Conservation (phyloP, 2,888 invertebrate species). For the Tetragonula carbonaria region DNA sequence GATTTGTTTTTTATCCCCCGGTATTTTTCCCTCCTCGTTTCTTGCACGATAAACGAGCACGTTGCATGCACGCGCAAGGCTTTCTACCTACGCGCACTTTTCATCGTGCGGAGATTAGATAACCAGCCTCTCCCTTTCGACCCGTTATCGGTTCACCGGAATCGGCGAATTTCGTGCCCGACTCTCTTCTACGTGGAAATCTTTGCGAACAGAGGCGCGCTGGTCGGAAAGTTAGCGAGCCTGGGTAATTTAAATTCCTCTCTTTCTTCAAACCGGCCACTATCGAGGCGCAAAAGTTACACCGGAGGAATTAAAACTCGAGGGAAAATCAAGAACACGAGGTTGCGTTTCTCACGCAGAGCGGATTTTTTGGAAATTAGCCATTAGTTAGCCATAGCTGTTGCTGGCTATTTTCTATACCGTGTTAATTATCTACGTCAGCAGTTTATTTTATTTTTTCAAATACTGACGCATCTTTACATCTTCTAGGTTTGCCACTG, state of each 20-base stretch:
- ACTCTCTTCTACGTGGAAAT: background rate
- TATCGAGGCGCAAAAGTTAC: no score
- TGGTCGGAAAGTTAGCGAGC: background rate
- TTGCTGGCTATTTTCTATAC: no score
- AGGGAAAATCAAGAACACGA: no score
- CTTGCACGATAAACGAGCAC: constrained; percentile 63
- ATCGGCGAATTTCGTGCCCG: constrained; percentile 29
- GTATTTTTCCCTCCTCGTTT: background rate
- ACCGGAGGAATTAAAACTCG: no score
- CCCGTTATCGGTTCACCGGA: constrained; percentile 20
- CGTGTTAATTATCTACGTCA: no score
- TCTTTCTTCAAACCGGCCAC: background rate
- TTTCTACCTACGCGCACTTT: constrained; percentile 23
- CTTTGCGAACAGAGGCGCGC: background rate
- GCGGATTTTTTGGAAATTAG: no score
- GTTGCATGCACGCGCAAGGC: constrained; percentile 50
- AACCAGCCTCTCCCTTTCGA: background rate
- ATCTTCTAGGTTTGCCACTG: no score
- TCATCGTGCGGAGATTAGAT: constrained; percentile 44
- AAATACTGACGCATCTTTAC: no score
- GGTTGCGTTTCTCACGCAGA: no score
- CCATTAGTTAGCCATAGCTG: no score
- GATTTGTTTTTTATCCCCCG: constrained; percentile 2
- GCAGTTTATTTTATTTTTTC: no score
- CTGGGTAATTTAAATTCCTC: background rate